These are phyloP conservation scores for Tenebrosternarchus preto DNA, from an alignment of 2,113 vertebrate genomes.

Conservation along the genomic window DNA sequence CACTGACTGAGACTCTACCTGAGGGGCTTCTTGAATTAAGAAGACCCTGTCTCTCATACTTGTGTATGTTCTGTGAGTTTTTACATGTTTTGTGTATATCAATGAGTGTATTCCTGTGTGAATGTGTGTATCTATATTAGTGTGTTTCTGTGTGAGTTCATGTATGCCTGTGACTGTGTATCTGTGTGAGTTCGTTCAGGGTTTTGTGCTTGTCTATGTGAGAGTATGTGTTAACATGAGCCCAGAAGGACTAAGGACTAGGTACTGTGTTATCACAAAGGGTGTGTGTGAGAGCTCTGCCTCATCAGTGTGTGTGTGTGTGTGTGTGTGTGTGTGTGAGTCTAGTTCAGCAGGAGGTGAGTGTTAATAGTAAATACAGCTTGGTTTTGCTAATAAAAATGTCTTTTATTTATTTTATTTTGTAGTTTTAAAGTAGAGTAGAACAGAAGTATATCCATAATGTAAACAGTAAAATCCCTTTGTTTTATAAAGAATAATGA, in stretches of 20 bases:
- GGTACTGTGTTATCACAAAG: too few species aligned
- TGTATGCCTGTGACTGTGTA: conserved; percentile 53
- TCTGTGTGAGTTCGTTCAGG: conserved; percentile 2
- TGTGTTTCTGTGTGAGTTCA: conserved; percentile 34
- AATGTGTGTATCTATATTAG: not conserved
- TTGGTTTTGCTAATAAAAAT: not conserved
- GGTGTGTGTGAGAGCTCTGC: too few species aligned
- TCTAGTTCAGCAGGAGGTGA: conserved; percentile 32
- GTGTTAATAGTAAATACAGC: not conserved
- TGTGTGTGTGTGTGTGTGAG: conserved; percentile 5
- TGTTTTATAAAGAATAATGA: too few species aligned
- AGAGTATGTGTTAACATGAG: conserved; percentile 16
- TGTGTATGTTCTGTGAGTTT: not conserved
- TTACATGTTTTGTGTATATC: too few species aligned
- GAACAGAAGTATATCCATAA: not conserved
- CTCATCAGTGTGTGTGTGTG: not conserved
- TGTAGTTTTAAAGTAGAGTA: too few species aligned
- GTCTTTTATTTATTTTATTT: too few species aligned
- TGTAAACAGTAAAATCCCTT: too few species aligned
- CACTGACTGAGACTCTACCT: conserved; percentile 46
- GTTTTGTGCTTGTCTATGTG: conserved; percentile 33
- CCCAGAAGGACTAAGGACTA: too few species aligned
- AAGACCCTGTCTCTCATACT: conserved; percentile 47
- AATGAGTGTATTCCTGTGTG: too few species aligned
- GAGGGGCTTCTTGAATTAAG: conserved; percentile 45